Evolutionary conservation across 2,797 vertebrate species (phyloP).

Genomic region (Xiphophorus birchmanni): DNA sequence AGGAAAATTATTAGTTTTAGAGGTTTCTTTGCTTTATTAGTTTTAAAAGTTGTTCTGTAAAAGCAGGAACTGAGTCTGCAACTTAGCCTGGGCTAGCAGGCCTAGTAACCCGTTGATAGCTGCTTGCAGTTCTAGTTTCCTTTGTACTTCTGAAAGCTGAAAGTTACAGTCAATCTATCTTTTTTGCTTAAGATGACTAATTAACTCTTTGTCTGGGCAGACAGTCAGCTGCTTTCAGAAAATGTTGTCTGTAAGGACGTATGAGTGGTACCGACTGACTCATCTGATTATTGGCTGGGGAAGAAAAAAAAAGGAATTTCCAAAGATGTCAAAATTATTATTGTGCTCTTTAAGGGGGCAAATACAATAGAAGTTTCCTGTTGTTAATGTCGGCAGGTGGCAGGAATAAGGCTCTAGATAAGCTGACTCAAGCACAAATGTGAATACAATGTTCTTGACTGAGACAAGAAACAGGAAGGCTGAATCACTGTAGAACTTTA

Average conservation of each 20-base stretch:
- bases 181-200: not conserved
- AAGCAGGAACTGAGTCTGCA: too few relatives aligned
- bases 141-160: not conserved
- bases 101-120: too few relatives aligned
- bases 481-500: constrained; percentile 29
- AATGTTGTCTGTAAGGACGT: constrained; percentile 4
- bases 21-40: too few relatives aligned
- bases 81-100: too few relatives aligned
- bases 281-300: not conserved
- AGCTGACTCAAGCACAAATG: constrained; percentile 19
- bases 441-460: constrained; percentile 13
- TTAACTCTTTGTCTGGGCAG: not conserved
- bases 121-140: not conserved
- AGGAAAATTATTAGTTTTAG: not conserved
- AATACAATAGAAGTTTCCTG: constrained; percentile 32
- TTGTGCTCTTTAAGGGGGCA: not conserved
- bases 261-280: not conserved
- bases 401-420: constrained; percentile 20
- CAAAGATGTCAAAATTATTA: not conserved
- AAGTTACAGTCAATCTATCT: not conserved
- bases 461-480: constrained; percentile 24
- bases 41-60: too few relatives aligned
- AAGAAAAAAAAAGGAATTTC: not conserved
- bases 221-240: not conserved
- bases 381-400: constrained; percentile 29